Conservation (phyloP, 2,797 vertebrate species). For the Taenioides sp. region DNA sequence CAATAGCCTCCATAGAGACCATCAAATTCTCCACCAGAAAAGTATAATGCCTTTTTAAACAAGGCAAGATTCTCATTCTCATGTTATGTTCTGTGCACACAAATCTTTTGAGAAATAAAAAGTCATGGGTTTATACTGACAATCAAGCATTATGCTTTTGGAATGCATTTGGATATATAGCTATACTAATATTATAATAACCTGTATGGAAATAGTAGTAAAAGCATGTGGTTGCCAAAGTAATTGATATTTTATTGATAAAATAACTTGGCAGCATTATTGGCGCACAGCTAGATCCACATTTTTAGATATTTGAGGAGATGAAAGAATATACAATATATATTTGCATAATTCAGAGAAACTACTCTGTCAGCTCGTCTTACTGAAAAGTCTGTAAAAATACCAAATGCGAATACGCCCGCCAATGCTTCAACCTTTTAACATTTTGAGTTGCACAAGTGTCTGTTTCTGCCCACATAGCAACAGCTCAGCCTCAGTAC, state of each 20-base stretch:
- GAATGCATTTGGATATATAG: background rate
- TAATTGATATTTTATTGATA: background rate
- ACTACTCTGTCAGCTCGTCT: background rate
- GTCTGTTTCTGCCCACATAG: constrained; percentile 11
- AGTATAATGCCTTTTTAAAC: too few relatives aligned
- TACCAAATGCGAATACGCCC: background rate
- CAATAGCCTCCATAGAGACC: too few relatives aligned
- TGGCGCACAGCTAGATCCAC: too few relatives aligned
- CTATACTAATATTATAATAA: too few relatives aligned
- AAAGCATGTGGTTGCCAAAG: background rate
- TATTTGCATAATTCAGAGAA: background rate
- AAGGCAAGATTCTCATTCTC: too few relatives aligned
- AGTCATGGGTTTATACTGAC: too few relatives aligned
- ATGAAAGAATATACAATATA: background rate
- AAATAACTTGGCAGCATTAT: too few relatives aligned
- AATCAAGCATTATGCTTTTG: too few relatives aligned
- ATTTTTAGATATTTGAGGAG: background rate
- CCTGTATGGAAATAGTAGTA: too few relatives aligned
- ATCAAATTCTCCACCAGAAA: too few relatives aligned
- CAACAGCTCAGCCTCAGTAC: constrained; percentile 16
- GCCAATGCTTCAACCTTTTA: constrained; percentile 10
- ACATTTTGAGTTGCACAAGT: constrained; percentile 4
- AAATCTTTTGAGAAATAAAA: too few relatives aligned
- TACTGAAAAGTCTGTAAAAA: background rate
- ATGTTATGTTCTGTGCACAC: too few relatives aligned